A percentile compares a stretch with the other conserved stretches of the same genome.
Conservation (phyloP, 2,113 vertebrate genomes). For the Hippocampus barbouri region DNA sequence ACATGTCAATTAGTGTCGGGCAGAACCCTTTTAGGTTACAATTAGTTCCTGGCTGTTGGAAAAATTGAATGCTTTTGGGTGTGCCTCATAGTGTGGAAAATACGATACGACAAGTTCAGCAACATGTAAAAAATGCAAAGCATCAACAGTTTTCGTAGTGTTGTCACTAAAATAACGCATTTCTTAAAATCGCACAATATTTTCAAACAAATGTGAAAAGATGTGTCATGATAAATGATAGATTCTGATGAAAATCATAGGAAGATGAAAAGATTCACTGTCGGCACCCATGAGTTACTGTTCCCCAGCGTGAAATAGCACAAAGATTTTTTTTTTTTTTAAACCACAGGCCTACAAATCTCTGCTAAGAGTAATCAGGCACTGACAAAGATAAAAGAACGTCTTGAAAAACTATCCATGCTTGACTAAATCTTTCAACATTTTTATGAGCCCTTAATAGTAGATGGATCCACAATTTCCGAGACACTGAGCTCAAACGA, state of each 20-base stretch:
- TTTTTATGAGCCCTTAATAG: conserved; percentile 4
- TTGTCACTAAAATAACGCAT: too few relatives aligned
- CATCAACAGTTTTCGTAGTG: too few relatives aligned
- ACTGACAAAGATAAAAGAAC: conserved; percentile 5
- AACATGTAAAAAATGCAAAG: too few relatives aligned
- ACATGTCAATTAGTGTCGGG: too few relatives aligned
- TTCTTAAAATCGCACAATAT: too few relatives aligned
- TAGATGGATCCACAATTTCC: conserved; percentile 6
- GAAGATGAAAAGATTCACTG: conserved; percentile 18
- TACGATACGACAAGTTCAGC: too few relatives aligned
- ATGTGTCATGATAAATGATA: neutral
- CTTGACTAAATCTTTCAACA: conserved; percentile 19
- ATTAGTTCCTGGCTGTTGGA: too few relatives aligned
- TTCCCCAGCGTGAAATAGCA: conserved; percentile 17
- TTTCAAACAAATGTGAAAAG: neutral
- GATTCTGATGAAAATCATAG: conserved; percentile 7
- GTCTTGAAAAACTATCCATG: conserved; percentile 7
- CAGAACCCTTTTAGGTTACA: too few relatives aligned
- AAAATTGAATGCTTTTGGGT: too few relatives aligned
- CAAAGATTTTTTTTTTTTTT: conserved; percentile 18
- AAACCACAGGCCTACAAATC: conserved; percentile 20
- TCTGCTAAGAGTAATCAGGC: conserved; percentile 23
- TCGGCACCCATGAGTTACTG: conserved; percentile 20
- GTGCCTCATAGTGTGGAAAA: too few relatives aligned
- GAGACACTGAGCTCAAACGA: neutral